Conservation (phyloP, 1,140 invertebrate genomes). For the Globodera rostochiensis region DNA sequence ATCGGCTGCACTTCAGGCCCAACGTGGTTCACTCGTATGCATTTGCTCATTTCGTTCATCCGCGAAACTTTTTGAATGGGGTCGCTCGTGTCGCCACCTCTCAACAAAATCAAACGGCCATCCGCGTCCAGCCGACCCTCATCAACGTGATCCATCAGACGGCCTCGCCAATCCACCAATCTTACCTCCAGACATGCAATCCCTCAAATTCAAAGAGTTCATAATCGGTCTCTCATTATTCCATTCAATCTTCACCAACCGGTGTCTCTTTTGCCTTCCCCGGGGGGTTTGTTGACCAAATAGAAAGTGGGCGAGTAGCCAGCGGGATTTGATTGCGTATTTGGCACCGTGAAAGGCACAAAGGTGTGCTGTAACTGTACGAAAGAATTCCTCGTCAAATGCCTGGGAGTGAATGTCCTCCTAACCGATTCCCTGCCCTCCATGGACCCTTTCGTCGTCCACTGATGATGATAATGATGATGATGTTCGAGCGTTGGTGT, state of each 20-base stretch:
- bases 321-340: slow-evolving; percentile 38
- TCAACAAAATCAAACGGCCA: slow-evolving; percentile 33
- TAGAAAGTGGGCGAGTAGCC: slow-evolving; percentile 41
- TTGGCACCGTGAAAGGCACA: slow-evolving; percentile 21
- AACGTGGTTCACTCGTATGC: neutral
- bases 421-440: neutral
- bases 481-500: neutral
- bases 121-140: slow-evolving; percentile 30
- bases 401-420: neutral
- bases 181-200: slow-evolving; percentile 50
- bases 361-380: slow-evolving; percentile 15
- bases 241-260: neutral
- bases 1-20: neutral
- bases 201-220: too few relatives aligned
- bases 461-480: neutral
- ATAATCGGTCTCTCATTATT: too few relatives aligned
- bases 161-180: slow-evolving; percentile 35
- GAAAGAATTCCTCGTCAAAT: neutral
- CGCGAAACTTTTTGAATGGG: neutral
- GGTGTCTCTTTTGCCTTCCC: slow-evolving; percentile 45
- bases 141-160: slow-evolving; percentile 20
- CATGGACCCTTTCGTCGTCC: neutral
- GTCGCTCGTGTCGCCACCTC: slow-evolving; percentile 20
- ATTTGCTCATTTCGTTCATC: slow-evolving; percentile 30
- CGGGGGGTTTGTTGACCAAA: slow-evolving; percentile 46